phyloP scores from a whole-genome alignment of 2,797 vertebrate species.

The Tragopan temminckii region DNA sequence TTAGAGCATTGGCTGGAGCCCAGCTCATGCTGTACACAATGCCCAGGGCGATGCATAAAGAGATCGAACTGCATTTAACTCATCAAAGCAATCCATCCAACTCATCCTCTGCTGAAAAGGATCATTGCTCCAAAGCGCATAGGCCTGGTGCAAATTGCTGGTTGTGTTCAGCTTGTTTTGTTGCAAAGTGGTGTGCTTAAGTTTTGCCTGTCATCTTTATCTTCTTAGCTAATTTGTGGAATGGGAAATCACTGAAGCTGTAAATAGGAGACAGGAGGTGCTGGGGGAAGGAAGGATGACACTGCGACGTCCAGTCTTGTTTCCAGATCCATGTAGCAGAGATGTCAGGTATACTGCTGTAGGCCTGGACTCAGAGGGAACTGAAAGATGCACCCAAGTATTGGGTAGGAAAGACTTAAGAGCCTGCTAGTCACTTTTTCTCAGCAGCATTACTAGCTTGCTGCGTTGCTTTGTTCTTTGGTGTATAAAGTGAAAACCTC shows the following conservation, averaged over 20 bases:
- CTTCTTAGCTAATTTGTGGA: neutral
- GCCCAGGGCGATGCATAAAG: constrained; percentile 11
- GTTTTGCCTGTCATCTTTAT: neutral
- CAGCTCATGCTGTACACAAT: neutral
- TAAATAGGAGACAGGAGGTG: neutral
- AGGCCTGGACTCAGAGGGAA: neutral
- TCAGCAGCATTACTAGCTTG: neutral
- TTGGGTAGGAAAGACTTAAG: neutral
- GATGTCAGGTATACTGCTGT: neutral
- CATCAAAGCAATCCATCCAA: constrained; percentile 46
- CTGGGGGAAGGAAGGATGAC: neutral
- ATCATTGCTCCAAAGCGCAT: neutral
- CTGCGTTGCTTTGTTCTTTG: neutral
- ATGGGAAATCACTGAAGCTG: neutral
- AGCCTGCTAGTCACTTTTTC: neutral
- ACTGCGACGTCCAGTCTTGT: neutral
- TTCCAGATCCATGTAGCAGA: neutral
- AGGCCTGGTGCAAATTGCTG: rapidly evolving
- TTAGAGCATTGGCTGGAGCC: neutral
- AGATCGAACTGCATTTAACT: constrained; percentile 70
- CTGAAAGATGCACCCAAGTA: neutral
- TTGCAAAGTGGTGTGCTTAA: neutral
- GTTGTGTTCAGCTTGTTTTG: neutral
- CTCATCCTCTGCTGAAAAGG: neutral
- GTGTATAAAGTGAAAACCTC: neutral